phyloP scores from a whole-genome alignment of 1,140 invertebrate species.

The Pogonus chalceus region DNA sequence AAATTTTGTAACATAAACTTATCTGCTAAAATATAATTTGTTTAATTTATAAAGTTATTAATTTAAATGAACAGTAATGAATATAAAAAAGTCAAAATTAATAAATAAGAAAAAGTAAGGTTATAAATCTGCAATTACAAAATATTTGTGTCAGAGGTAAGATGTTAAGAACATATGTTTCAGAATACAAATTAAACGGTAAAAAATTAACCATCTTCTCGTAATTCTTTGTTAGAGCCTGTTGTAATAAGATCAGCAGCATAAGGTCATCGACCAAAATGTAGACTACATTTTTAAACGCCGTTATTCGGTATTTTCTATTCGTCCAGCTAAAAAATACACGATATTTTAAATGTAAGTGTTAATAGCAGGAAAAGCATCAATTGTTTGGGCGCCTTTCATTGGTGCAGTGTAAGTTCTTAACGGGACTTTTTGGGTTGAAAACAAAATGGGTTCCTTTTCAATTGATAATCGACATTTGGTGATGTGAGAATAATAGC shows the following conservation, averaged over 20 bases:
- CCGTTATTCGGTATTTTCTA: constrained; percentile 6
- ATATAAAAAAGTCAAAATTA: too few relatives aligned
- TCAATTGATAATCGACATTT: constrained; percentile 1
- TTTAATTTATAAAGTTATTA: too few relatives aligned
- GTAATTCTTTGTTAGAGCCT: constrained; percentile 1
- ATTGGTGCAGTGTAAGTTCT: not conserved
- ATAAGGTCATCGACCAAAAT: constrained; percentile 4
- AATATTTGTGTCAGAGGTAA: not conserved
- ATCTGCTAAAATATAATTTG: too few relatives aligned
- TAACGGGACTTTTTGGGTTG: constrained; percentile 3
- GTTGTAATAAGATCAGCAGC: not conserved
- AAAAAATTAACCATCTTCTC: not conserved
- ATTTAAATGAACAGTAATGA: too few relatives aligned
- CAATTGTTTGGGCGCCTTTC: not conserved
- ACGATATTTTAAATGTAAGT: not conserved
- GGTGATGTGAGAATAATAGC: not conserved
- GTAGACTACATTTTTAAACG: constrained; percentile 6
- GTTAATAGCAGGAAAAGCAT: not conserved
- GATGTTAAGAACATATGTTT: not conserved
- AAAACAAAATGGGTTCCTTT: constrained; percentile 6
- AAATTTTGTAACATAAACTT: too few relatives aligned
- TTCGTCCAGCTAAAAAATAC: not conserved
- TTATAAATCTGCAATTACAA: too few relatives aligned
- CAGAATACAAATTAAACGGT: not conserved
- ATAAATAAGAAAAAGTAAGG: too few relatives aligned